Conservation (phyloP, 2,888 invertebrate genomes). For the Germaria angustata region DNA sequence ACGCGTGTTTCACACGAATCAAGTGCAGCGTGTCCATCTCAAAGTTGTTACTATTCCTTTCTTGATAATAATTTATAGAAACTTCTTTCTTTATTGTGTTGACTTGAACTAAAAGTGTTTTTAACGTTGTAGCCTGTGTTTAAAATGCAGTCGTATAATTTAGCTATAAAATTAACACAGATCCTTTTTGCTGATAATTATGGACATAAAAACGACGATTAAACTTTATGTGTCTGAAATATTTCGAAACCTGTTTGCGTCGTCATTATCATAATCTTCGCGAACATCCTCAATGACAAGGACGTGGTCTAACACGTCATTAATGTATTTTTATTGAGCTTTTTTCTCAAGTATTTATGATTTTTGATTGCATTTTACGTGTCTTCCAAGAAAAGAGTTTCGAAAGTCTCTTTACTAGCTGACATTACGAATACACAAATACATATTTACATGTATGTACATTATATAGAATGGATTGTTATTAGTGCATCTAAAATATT, state of each 20-base stretch:
- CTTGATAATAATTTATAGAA: not conserved
- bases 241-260: conserved; percentile 1
- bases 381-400: not conserved
- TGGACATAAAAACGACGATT: conserved; percentile 7
- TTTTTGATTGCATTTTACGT: conserved; percentile 11
- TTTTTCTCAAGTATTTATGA: conserved; percentile 6
- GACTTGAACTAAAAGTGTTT: not conserved
- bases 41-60: not conserved
- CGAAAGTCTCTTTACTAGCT: not conserved
- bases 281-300: conserved; percentile 14
- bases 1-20: too few species aligned
- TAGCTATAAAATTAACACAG: conserved; percentile 21
- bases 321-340: not conserved
- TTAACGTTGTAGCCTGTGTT: not conserved
- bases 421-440: not conserved
- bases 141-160: conserved; percentile 7
- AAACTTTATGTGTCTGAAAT: conserved; percentile 27
- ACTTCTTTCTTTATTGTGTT: not conserved
- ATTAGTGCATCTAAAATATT: not conserved
- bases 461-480: not conserved
- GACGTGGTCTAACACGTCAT: conserved; percentile 4
- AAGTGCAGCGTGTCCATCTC: too few species aligned
- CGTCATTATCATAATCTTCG: not conserved
- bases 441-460: too few species aligned
- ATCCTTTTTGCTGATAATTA: conserved; percentile 32